These are phyloP conservation scores for Sphecodes monilicornis DNA, from an alignment of 2,888 invertebrate genomes.

Conservation along the genomic window DNA sequence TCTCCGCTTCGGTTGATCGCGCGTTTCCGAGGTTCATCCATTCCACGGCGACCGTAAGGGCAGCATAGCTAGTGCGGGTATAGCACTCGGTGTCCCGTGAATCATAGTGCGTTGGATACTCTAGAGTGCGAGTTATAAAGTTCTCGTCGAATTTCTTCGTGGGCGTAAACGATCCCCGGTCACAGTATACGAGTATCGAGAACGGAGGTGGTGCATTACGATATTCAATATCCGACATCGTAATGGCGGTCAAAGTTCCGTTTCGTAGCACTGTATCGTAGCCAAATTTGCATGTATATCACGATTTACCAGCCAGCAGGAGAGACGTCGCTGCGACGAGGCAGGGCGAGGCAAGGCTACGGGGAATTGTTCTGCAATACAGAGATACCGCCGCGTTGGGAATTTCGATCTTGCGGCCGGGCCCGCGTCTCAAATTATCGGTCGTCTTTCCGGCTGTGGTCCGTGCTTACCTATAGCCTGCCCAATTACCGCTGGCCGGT, in stretches of 20 bases:
- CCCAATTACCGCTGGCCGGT: background rate
- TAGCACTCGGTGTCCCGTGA: conserved; percentile 29
- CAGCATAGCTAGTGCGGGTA: background rate
- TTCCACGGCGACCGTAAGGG: background rate
- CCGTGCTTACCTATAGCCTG: conserved; percentile 5
- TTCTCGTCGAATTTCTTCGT: conserved; percentile 61
- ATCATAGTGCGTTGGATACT: conserved; percentile 42
- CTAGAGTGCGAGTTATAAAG: conserved; percentile 53
- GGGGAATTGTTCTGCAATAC: conserved; percentile 58
- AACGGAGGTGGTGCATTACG: conserved; percentile 65
- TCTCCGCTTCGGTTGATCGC: background rate
- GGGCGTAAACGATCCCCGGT: conserved; percentile 62
- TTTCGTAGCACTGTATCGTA: conserved; percentile 55
- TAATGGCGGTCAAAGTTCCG: conserved; percentile 74
- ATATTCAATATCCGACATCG: conserved; percentile 72
- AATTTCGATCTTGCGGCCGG: conserved; percentile 40
- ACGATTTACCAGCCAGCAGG: conserved; percentile 63
- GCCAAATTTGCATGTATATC: conserved; percentile 75
- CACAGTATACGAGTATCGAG: conserved; percentile 48
- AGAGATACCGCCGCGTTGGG: conserved; percentile 37
- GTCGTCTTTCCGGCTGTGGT: conserved; percentile 17
- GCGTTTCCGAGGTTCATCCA: background rate
- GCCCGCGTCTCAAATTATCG: conserved; percentile 36
- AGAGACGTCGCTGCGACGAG: conserved; percentile 27
- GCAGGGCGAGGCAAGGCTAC: background rate